Percentiles rank a stretch among this genome's conserved stretches.
These are phyloP conservation scores for Steromphala cineraria DNA, from an alignment of 2,888 invertebrate genomes.

Conservation along the genomic window DNA sequence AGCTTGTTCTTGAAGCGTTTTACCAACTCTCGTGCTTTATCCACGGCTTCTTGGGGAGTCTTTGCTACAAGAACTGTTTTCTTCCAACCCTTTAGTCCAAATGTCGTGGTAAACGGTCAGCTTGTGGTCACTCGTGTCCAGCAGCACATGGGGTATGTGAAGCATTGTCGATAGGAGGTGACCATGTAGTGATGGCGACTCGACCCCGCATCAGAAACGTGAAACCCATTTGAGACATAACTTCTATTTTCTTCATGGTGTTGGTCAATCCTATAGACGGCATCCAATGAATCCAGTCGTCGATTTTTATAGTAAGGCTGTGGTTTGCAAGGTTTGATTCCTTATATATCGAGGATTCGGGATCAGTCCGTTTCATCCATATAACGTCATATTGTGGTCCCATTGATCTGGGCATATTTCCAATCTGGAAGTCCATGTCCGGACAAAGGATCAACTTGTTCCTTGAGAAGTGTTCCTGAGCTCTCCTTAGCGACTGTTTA, in stretches of 20 bases:
- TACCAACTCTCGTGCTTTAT: not conserved
- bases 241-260: slow-evolving; percentile 30
- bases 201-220: slow-evolving; percentile 38
- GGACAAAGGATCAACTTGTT: slow-evolving; percentile 25
- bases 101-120: slow-evolving; percentile 34
- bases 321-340: not conserved
- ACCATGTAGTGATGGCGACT: slow-evolving; percentile 44
- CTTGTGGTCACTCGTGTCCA: slow-evolving; percentile 39
- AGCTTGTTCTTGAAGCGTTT: not conserved
- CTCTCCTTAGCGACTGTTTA: not conserved
- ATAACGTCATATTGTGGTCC: slow-evolving; percentile 38
- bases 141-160: slow-evolving; percentile 44
- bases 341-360: slow-evolving; percentile 28
- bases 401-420: slow-evolving; percentile 29
- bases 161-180: slow-evolving; percentile 40
- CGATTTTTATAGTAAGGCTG: not conserved
- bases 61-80: not conserved
- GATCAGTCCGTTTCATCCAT: slow-evolving; percentile 37
- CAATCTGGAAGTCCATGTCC: slow-evolving; percentile 43
- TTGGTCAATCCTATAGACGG: not conserved
- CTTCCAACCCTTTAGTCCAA: slow-evolving; percentile 36
- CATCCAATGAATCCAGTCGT: slow-evolving; percentile 19
- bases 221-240: slow-evolving; percentile 26
- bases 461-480: not conserved
- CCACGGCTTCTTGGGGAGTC: not conserved